Conservation (phyloP, 2,888 invertebrate species). For the Microctonus hyperodae region DNA sequence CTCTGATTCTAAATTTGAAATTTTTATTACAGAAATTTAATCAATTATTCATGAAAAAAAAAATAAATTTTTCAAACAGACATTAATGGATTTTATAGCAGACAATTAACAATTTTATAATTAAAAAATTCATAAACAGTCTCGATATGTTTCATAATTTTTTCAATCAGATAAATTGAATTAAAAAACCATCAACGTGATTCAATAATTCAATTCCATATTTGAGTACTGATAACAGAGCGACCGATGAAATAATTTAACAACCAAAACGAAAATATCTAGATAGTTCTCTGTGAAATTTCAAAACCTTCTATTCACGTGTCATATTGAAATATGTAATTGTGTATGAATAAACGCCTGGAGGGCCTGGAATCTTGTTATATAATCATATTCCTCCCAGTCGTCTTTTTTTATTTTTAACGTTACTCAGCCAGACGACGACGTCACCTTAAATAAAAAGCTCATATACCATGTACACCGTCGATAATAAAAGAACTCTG, state of each 20-base stretch:
- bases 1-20: no score
- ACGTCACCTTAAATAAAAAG: slow-evolving; percentile 14
- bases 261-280: no score
- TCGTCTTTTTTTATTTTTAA: background rate
- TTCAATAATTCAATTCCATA: no score
- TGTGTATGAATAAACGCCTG: background rate
- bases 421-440: background rate
- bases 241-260: no score
- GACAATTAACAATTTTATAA: background rate
- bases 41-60: no score
- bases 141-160: no score
- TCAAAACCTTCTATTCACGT: background rate
- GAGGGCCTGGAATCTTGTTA: background rate
- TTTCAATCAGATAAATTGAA: no score
- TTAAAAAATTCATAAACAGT: background rate
- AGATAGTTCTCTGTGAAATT: background rate
- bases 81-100: background rate
- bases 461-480: background rate
- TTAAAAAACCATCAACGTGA: no score
- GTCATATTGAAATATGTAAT: background rate
- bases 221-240: no score
- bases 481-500: background rate
- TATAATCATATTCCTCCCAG: background rate
- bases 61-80: no score
- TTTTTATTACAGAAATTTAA: no score